phyloP scores from a whole-genome alignment of 2,797 vertebrate genomes.

The Ceryle rudis region DNA sequence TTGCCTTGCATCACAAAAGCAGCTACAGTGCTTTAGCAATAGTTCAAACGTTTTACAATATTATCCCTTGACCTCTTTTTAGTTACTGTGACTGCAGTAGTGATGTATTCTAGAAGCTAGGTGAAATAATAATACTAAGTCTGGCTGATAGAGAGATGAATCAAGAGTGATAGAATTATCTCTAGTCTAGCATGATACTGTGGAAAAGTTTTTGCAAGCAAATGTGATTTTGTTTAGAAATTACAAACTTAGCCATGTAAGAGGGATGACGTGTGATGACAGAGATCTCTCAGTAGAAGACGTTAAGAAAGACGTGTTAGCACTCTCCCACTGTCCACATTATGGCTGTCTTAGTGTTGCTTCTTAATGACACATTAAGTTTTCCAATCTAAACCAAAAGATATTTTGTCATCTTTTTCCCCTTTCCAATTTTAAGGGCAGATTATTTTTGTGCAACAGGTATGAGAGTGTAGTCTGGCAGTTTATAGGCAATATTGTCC shows the following conservation, averaged over 20 bases:
- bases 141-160: neutral
- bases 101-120: neutral
- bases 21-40: neutral
- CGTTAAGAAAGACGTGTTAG: neutral
- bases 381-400: neutral
- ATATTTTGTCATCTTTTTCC: neutral
- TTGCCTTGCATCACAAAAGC: neutral
- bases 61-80: neutral
- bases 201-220: neutral
- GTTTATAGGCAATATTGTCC: neutral
- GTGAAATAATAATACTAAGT: neutral
- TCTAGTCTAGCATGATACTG: neutral
- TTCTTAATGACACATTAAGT: neutral
- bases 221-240: neutral
- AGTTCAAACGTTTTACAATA: neutral
- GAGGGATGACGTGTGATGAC: neutral
- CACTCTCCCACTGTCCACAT: neutral
- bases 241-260: neutral
- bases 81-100: neutral
- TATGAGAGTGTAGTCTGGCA: neutral
- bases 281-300: neutral
- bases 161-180: neutral
- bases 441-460: neutral
- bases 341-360: neutral
- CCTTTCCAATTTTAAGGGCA: neutral